Evolutionary conservation across 2,888 invertebrate genomes (phyloP), one percentile per base, ranked within the genome.

Genomic region (Drosophila kambysellisi): DNA sequence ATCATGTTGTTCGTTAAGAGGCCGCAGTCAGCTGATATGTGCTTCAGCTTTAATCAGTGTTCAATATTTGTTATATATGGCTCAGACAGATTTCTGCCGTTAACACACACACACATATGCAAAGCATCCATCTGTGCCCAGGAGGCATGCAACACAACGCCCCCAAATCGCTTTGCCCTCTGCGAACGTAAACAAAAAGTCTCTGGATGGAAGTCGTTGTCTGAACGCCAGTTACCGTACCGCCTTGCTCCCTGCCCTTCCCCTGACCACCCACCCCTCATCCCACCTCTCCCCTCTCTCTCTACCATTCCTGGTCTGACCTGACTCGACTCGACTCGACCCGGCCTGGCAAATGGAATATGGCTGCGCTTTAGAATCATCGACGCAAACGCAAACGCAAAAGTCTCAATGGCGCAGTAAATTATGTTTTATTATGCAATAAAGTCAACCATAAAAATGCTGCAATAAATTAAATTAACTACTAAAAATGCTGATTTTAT

Each of bases 391-490:
- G 84, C 81, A 85, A 85, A 84, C 87, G 84, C 88, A 88, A 84
- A 83, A 88, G 90, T 92, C 91, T 91, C 92, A 90, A 91, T 91
- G 91, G 90, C 91, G 92, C 92, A 91, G 92, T 93, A 93, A 93
- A 93, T 93, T 93, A 93, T 93, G 92, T 93, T 93, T 93, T 93
- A 93, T 92, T 93, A 92, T 93, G 93, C 93, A 93, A 93, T 93
- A 93, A 93, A 93, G 93, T 93, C 93, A 92, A 91, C 93, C 93
- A 93, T 93, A 93, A 93, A 93, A 93, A 93, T 92, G 92, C 92
- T 91, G 92, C 92, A 92, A 93, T 93, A 93, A 93, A 93, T 93
- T 93, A 93, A 93, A 93, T 93, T 93, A 93, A 93, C 93, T 93
- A 92, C 92, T 92, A 89, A 92, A 92, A 92, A 92, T 93, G 92